These are phyloP conservation scores for Euphonia xanthogaster DNA, from an alignment of 2,797 vertebrate species.

Conservation along the genomic window DNA sequence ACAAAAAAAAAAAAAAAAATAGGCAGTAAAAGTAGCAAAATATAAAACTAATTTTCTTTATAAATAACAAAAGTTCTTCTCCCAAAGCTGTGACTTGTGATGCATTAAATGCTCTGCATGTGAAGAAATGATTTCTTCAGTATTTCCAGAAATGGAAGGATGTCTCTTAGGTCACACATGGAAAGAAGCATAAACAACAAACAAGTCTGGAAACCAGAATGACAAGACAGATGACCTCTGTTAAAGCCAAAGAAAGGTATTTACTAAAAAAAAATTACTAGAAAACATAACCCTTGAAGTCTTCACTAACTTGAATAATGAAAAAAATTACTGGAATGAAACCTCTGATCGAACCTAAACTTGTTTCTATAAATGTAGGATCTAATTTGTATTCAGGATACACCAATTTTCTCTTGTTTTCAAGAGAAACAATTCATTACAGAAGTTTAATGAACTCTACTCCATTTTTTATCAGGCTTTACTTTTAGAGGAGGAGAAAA, in stretches of 20 bases:
- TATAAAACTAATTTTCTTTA: background rate
- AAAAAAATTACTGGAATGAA: background rate
- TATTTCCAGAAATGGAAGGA: background rate
- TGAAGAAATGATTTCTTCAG: background rate
- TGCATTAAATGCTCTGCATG: background rate
- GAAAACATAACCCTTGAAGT: background rate
- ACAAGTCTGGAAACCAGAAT: background rate
- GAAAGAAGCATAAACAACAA: background rate
- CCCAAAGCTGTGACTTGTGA: background rate
- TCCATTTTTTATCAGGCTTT: background rate
- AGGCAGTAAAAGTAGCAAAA: background rate
- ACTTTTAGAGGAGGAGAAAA: background rate
- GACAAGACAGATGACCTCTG: background rate
- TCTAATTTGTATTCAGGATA: background rate
- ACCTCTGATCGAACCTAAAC: background rate
- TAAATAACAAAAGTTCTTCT: background rate
- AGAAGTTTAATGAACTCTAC: background rate
- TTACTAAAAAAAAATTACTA: background rate
- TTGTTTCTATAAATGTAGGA: background rate
- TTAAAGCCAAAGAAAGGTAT: background rate
- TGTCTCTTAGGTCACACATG: background rate
- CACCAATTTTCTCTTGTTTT: background rate
- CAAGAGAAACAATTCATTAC: background rate
- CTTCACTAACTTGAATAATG: background rate
- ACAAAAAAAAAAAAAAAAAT: background rate